Evolutionary conservation across 2,113 vertebrate genomes (phyloP), one percentile per base, ranked within the genome.

Genomic region (Apteryx mantelli): DNA sequence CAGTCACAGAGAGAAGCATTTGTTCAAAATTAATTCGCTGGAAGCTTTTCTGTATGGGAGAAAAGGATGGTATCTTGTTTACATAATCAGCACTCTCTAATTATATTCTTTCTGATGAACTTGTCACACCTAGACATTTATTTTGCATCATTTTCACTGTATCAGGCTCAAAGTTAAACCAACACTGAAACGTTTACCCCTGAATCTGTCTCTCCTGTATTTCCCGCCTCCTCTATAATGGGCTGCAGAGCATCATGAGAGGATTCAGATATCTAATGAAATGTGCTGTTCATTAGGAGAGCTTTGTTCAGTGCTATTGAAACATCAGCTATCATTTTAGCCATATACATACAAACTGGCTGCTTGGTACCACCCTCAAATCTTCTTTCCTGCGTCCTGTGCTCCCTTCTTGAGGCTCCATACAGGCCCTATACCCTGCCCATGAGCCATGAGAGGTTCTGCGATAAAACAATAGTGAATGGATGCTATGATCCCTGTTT

Each of bases 161-260:
- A 93, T 91, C 65, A 66, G 70, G 75, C 89, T 87, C 74, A 91
- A 93, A 86, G 92, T 85, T 92, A 93, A 95, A 82, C 74, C 36
- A 91, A 64, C 42, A 76, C 24, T 65, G 56, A 75, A 91, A 56
- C 83, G 34, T 89, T 85, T 92, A 87, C 50, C 16, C 19, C 63
- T 53, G 74, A 91, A 36, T 82, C 61, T 63, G 19, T 84, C 52
- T 89, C 52, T 92, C 32, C 16, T 70, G 58, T 38, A 21, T 82
- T 91, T 84, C 11, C 66, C 19, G 24, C 75, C 86, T 73, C 74
- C 75, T 89, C 80, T 68, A 21, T 86, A 71, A 82, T 3, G 1
- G 1, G 11, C 74, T 66, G 40, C 24, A 60, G 16, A 30, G 30
- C 22, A 48, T n/a, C 1, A 0, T 55, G 24, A 66, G 32, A 79